Evolutionary conservation across 1,140 invertebrate species (phyloP).

Genomic region (Mamestra configurata): DNA sequence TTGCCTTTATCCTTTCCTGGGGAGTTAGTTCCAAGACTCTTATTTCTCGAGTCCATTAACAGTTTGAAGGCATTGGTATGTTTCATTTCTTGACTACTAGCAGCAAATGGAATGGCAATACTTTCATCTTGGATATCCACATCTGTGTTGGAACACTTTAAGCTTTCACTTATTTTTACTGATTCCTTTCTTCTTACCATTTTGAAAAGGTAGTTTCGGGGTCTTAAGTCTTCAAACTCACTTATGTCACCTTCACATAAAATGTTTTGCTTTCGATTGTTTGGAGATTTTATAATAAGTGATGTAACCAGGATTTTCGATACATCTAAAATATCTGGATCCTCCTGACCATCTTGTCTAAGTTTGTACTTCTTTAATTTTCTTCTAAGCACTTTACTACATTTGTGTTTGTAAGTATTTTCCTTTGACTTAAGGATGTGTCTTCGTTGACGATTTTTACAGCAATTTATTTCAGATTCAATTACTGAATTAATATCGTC

Average conservation of each 20-base stretch:
- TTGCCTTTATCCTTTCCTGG: conserved; percentile 85
- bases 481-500: conserved; percentile 44
- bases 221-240: conserved; percentile 58
- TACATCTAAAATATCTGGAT: conserved; percentile 79
- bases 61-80: conserved; percentile 89
- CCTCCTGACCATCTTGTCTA: conserved; percentile 77
- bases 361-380: conserved; percentile 83
- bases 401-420: conserved; percentile 71
- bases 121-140: not conserved
- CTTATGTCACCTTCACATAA: conserved; percentile 41
- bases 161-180: conserved; percentile 13
- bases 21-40: conserved; percentile 89
- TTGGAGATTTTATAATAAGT: conserved; percentile 76
- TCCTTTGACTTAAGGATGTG: conserved; percentile 70
- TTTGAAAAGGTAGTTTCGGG: conserved; percentile 77
- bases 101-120: not conserved
- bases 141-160: conserved; percentile 9
- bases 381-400: conserved; percentile 70
- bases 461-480: conserved; percentile 32
- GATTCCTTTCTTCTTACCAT: conserved; percentile 68
- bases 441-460: conserved; percentile 56
- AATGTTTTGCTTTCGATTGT: conserved; percentile 51
- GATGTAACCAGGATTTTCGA: conserved; percentile 70
- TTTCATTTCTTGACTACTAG: conserved; percentile 60
- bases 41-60: conserved; percentile 90